phyloP scores from a whole-genome alignment of 2,113 vertebrate genomes.

The Eurystomus gularis region DNA sequence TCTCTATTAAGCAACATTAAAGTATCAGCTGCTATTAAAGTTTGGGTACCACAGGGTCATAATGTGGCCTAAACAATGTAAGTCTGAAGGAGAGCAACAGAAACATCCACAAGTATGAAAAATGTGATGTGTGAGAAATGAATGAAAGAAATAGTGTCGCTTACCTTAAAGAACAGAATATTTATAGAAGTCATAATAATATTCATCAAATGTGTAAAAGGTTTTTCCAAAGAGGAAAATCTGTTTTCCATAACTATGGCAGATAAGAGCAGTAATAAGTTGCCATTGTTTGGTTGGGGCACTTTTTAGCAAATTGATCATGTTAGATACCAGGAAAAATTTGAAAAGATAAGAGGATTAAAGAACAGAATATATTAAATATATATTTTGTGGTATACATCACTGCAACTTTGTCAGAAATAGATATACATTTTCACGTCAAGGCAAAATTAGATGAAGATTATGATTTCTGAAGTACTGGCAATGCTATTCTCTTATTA shows the following conservation, averaged over 20 bases:
- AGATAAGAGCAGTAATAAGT: neutral
- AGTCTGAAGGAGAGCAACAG: neutral
- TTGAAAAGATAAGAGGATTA: neutral
- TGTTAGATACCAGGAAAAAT: neutral
- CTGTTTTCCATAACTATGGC: neutral
- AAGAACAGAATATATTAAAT: neutral
- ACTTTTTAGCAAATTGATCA: neutral
- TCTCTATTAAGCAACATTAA: neutral
- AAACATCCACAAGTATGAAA: neutral
- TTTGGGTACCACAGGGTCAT: neutral
- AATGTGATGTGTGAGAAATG: neutral
- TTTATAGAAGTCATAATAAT: neutral
- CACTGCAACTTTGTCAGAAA: neutral
- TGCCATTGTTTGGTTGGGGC: neutral
- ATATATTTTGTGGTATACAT: neutral
- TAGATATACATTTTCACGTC: neutral
- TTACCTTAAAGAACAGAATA: neutral
- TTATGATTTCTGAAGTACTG: neutral
- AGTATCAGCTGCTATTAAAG: neutral
- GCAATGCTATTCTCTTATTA: neutral
- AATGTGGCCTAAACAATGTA: neutral
- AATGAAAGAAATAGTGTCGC: neutral
- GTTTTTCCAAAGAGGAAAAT: neutral
- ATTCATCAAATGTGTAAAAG: neutral
- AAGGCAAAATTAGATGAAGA: neutral